Base-by-base conservation (phyloP, 2,797 vertebrate genomes). In the Thalassophryne amazonica region DNA sequence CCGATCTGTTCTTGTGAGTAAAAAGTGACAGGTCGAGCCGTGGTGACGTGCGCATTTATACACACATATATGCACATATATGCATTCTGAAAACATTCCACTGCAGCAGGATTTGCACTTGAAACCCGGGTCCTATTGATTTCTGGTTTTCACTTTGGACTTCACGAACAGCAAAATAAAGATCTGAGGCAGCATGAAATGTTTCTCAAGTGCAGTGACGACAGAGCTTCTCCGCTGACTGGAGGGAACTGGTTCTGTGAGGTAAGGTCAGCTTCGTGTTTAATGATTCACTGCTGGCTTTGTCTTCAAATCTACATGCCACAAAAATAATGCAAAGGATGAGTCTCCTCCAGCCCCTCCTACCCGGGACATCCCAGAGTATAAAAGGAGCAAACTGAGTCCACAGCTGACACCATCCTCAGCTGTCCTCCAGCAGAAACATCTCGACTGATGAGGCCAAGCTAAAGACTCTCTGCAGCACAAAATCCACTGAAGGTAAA, bases 201-300 rank as follows among this genome's bases (percentile, higher is more conserved):
- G n/a, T n/a, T n/a, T n/a, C n/a, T n/a, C n/a, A n/a, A n/a, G n/a
- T n/a, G n/a, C n/a, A n/a, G n/a, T n/a, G n/a, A n/a, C n/a, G n/a
- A n/a, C n/a, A n/a, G n/a, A n/a, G n/a, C n/a, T n/a, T n/a, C n/a
- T n/a, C 18, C 1, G 4, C 10, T 3, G 20, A 11, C 50, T n/a
- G 31, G 57, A 35, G 4, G 11, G 33, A 72, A 72, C 71, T 18
- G 34, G 66, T 68, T 76, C 16, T 7, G 1, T 12, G 16, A 33
- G 15, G 41, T 33, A 47, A 28, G 42, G 73, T 29, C 39, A 1
- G 4, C 4, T 2, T 40, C 34, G n/a, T 7, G 33, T 51, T 87
- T 60, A 88, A 81, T 86, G 21, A 86, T 85, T 83, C 45, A 81
- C 72, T 5, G 4, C 9, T 8, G 1, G 42, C 18, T 23, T 24